Evolutionary conservation across 1,140 invertebrate genomes (phyloP).

Genomic region (Geopemphigus sp.): DNA sequence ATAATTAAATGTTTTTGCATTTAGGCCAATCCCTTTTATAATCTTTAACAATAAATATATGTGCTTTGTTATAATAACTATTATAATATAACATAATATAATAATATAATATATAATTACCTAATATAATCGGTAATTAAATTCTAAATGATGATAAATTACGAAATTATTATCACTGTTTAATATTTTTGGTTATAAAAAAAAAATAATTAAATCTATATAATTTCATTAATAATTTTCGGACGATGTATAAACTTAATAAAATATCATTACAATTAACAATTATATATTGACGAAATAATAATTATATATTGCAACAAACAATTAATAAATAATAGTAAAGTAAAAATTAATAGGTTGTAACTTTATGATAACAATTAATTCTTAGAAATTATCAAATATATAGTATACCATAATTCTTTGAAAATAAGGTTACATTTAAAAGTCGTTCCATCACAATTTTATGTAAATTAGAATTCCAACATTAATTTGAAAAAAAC

Average conservation of each 20-base stretch:
- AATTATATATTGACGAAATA: constrained; percentile 20
- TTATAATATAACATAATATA: no score
- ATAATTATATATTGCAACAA: not conserved
- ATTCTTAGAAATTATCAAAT: no score
- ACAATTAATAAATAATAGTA: not conserved
- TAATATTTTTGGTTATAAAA: not conserved
- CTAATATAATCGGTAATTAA: not conserved
- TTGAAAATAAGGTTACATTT: no score
- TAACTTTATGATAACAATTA: no score
- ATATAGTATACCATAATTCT: no score
- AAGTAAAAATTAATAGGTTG: not conserved
- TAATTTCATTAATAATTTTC: not conserved
- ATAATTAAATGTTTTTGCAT: no score
- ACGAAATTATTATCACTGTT: not conserved
- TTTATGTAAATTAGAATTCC: not conserved
- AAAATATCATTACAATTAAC: not conserved
- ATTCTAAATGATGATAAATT: not conserved
- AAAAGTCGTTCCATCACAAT: not conserved
- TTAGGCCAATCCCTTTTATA: no score
- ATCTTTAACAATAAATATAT: no score
- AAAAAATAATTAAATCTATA: no score
- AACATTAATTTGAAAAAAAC: not conserved
- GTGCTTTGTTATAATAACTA: no score
- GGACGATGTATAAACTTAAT: not conserved
- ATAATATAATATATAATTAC: no score